These are phyloP conservation scores for Semicossyphus pulcher DNA, from an alignment of 2,113 vertebrate genomes.

Conservation along the genomic window DNA sequence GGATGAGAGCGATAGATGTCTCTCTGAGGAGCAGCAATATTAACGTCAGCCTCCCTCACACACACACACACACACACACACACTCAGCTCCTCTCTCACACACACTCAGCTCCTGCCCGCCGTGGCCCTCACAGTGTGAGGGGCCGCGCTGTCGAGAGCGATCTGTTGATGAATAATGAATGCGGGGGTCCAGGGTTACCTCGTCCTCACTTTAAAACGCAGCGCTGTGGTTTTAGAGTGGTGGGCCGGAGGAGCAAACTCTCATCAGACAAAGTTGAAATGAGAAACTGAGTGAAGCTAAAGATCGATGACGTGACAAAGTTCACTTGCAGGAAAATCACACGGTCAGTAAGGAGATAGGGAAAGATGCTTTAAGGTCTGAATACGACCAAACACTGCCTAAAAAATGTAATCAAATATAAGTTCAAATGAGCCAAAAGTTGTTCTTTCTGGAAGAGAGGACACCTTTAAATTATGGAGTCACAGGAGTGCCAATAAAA, in stretches of 20 bases:
- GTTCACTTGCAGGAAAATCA: slow-evolving; percentile 3
- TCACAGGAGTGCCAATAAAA: too few relatives aligned
- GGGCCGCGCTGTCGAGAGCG: slow-evolving; percentile 41
- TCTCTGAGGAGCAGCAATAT: slow-evolving; percentile 71
- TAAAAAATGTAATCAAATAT: too few relatives aligned
- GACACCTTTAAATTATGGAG: too few relatives aligned
- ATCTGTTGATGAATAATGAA: slow-evolving; percentile 76
- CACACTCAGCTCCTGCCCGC: slow-evolving; percentile 52
- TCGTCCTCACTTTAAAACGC: slow-evolving; percentile 55
- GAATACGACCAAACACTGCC: too few relatives aligned
- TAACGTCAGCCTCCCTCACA: slow-evolving; percentile 49
- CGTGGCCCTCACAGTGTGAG: slow-evolving; percentile 44
- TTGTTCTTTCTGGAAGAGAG: too few relatives aligned
- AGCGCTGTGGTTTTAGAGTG: slow-evolving; percentile 66
- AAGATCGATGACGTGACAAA: slow-evolving; percentile 12
- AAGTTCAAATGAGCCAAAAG: too few relatives aligned
- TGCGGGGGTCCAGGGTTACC: slow-evolving; percentile 67
- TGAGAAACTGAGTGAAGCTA: slow-evolving; percentile 13
- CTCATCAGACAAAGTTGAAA: slow-evolving; percentile 31
- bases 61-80: too few relatives aligned
- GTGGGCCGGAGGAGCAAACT: slow-evolving; percentile 5
- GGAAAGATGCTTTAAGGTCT: slow-evolving; percentile 6
- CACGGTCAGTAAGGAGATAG: slow-evolving; percentile 14
- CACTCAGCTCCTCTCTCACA: slow-evolving; percentile 45
- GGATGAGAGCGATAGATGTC: slow-evolving; percentile 75